phyloP scores from a whole-genome alignment of 1,140 invertebrate species.

The Mizuhopecten yessoensis region DNA sequence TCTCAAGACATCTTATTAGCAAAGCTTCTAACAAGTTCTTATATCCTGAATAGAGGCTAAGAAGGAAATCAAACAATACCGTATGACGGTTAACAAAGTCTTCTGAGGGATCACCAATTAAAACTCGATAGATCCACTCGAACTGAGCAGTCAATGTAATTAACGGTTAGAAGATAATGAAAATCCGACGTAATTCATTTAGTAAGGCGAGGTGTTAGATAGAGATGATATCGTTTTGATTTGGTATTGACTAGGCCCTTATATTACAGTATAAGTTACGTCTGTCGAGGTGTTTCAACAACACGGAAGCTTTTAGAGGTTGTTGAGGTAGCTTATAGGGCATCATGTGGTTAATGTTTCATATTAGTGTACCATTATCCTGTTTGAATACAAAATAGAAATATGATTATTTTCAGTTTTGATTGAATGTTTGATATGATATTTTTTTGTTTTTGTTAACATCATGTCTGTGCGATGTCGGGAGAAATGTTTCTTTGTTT shows the following conservation, averaged over 20 bases:
- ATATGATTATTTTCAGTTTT: no score
- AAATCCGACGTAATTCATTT: constrained; percentile 9
- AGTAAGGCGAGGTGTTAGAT: neutral
- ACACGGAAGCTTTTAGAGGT: no score
- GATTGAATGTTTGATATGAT: no score
- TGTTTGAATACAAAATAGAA: no score
- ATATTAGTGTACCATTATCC: no score
- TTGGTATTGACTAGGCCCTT: neutral
- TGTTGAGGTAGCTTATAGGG: no score
- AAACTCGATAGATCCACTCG: neutral
- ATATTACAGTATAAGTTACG: neutral
- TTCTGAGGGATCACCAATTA: neutral
- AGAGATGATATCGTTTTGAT: neutral
- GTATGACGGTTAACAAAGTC: neutral
- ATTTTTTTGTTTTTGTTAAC: no score
- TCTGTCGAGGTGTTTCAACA: neutral
- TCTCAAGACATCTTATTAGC: constrained; percentile 56
- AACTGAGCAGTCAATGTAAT: neutral
- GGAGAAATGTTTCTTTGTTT: no score
- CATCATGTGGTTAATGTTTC: no score
- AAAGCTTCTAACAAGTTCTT: constrained; percentile 52
- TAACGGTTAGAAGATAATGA: neutral
- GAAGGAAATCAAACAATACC: constrained; percentile 21
- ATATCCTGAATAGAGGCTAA: constrained; percentile 1
- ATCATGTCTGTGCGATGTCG: no score